Evolutionary conservation across 2,888 invertebrate genomes (phyloP).

Genomic region (Deilephila elpenor): DNA sequence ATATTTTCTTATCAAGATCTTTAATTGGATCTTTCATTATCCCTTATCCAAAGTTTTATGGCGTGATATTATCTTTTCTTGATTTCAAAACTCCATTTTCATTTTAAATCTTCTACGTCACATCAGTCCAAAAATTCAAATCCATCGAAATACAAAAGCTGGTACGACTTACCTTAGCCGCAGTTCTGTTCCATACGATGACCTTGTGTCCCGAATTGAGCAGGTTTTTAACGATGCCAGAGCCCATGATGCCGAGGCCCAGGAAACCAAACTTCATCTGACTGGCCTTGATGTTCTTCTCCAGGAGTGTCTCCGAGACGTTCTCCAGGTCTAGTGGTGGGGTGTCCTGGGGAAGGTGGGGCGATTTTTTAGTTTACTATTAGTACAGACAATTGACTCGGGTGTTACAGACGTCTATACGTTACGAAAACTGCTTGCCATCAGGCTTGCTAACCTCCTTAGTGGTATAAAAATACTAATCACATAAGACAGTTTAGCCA

Average conservation of each 20-base stretch:
- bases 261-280: constrained; percentile 96
- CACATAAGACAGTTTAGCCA: too few species aligned
- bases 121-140: not conserved
- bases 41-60: too few species aligned
- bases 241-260: constrained; percentile 97
- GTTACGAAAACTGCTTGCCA: too few species aligned
- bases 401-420: too few species aligned
- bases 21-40: too few species aligned
- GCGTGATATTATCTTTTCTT: not conserved
- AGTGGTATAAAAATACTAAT: too few species aligned
- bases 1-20: too few species aligned
- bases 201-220: constrained; percentile 97
- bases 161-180: constrained; percentile 90
- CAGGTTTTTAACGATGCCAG: constrained; percentile 97
- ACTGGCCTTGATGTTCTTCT: constrained; percentile 94
- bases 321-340: constrained; percentile 91
- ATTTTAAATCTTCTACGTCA: not conserved
- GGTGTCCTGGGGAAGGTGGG: constrained; percentile 84
- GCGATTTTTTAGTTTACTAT: not conserved
- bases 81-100: not conserved
- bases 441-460: too few species aligned
- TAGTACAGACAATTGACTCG: too few species aligned
- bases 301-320: constrained; percentile 90
- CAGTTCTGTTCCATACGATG: constrained; percentile 96
- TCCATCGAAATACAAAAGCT: not conserved